These are phyloP conservation scores for Dasysyrphus tricinctus DNA, from an alignment of 2,888 invertebrate species.

Conservation along the genomic window DNA sequence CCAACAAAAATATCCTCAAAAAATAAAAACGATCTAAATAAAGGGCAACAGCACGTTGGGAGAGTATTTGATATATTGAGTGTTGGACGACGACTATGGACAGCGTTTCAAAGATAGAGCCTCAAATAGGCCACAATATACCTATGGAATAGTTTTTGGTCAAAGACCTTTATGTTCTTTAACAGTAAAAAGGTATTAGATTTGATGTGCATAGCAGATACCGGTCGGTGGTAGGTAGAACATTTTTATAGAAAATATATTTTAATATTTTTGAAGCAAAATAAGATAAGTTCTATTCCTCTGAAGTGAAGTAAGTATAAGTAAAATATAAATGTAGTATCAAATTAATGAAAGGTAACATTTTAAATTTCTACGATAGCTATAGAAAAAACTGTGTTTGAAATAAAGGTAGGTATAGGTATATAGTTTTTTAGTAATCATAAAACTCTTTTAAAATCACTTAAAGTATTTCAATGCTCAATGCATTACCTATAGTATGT, in stretches of 20 bases:
- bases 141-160: neutral
- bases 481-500: too few relatives aligned
- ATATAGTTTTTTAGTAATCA: too few relatives aligned
- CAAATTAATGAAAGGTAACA: too few relatives aligned
- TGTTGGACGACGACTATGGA: conserved; percentile 58
- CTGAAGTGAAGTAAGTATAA: too few relatives aligned
- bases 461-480: too few relatives aligned
- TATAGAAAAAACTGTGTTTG: too few relatives aligned
- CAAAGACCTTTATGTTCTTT: neutral
- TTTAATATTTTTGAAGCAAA: neutral
- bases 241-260: neutral
- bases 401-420: too few relatives aligned
- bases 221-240: neutral
- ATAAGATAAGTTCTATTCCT: neutral
- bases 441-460: too few relatives aligned
- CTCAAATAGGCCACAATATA: conserved; percentile 9
- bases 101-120: conserved; percentile 14
- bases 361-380: too few relatives aligned
- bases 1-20: conserved; percentile 6
- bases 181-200: neutral
- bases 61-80: conserved; percentile 57
- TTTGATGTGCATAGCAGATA: neutral
- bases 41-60: conserved; percentile 56
- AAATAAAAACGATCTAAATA: conserved; percentile 61
- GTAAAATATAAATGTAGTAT: too few relatives aligned